phyloP scores from a whole-genome alignment of 1,140 invertebrate genomes.

The Cepaea nemoralis region DNA sequence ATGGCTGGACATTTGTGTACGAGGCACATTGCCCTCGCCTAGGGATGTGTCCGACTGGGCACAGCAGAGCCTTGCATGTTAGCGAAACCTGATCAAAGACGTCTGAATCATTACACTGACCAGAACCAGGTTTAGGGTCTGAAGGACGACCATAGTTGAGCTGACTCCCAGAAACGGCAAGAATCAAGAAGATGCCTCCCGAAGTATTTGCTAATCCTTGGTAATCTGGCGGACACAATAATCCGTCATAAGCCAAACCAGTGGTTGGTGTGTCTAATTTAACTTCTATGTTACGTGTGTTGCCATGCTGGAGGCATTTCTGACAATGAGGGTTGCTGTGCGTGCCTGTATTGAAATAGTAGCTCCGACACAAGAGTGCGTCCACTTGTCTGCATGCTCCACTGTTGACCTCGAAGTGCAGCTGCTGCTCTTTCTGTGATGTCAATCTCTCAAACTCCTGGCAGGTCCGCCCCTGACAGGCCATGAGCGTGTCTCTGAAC shows the following conservation, averaged over 20 bases:
- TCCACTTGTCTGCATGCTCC: neutral
- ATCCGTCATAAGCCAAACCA: neutral
- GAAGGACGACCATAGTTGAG: neutral
- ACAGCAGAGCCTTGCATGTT: neutral
- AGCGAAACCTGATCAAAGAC: neutral
- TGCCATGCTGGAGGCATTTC: neutral
- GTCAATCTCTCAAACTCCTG: neutral
- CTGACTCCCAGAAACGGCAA: neutral
- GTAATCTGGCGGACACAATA: neutral
- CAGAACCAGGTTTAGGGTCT: neutral
- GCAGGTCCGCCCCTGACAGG: neutral
- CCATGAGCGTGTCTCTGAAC: neutral
- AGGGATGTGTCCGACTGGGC: neutral
- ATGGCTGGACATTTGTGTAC: neutral
- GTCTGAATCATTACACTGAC: neutral
- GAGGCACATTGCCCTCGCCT: neutral
- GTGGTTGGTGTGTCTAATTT: too few species aligned
- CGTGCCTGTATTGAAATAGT: neutral
- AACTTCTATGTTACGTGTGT: neutral
- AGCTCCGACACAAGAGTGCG: neutral
- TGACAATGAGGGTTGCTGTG: conserved; percentile 2
- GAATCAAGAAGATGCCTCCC: neutral
- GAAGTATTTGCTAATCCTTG: too few species aligned
- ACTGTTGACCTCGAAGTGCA: neutral
- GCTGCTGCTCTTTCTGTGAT: neutral